Evolutionary conservation across 2,113 vertebrate genomes (phyloP), one percentile per base, ranked within the genome.

Genomic region (Cochlearius cochlearius): DNA sequence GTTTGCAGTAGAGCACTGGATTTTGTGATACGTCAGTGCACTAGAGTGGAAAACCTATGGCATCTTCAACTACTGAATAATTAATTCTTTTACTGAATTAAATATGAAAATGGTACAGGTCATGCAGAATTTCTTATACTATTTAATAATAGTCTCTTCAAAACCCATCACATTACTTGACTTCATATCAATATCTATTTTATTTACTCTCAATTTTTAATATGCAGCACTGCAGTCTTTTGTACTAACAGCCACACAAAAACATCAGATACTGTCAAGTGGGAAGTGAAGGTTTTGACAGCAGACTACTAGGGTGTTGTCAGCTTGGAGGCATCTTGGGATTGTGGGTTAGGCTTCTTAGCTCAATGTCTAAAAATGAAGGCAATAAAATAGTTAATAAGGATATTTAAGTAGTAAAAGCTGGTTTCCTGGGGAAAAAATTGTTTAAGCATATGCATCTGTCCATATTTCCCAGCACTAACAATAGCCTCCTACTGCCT

Each of bases 51-150:
- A 96, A 95, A 91, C 21, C 73, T 68, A 73, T 50, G 75, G 26
- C 77, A 85, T 71, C 36, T 41, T 76, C 69, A 82, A 20, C 66
- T 89, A n/a, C 59, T 96, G 68, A 95, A 97, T 95, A 94, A 97
- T 95, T 85, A 87, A 95, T 68, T 87, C 4, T 60, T 91, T 84
- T 60, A 78, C 58, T 94, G 69, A 96, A 91, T 94, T 97, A 94
- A 95, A 95, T 91, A 97, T 95, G 49, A 94, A 96, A 95, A 95
- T 66, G 20, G 22, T 56, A 58, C 32, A 49, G 11, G 73, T 87
- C 55, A 92, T 85, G 62, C 72, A 72, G 73, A 94, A 96, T 85
- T 89, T 50, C 56, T 75, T 75, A 72, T 16, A 12, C 25, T 86
- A 79, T 72, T 94, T 86, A 96, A 76, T 79, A 88, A 83, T 36